Evolutionary conservation across 2,113 vertebrate genomes (phyloP).

Genomic region (Myiopsitta monachus): DNA sequence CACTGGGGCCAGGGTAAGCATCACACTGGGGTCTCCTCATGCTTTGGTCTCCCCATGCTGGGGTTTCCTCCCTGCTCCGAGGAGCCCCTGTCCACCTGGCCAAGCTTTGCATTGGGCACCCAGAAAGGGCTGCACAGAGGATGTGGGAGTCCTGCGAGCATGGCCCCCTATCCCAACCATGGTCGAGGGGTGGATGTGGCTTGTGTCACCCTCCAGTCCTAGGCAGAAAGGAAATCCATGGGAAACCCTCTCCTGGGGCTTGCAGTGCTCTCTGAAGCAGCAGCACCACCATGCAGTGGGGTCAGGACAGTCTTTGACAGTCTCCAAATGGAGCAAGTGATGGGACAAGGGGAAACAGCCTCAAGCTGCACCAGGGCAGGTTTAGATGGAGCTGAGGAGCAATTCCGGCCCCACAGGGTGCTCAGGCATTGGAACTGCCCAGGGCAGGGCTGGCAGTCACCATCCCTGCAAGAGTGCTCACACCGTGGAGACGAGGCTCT

Average conservation of each 20-base stretch:
- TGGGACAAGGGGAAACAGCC: neutral
- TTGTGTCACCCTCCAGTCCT: neutral
- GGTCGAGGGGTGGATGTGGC: neutral
- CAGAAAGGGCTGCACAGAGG: neutral
- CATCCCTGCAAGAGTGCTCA: neutral
- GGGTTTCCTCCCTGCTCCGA: neutral
- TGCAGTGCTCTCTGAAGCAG: accelerated
- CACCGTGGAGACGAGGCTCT: accelerated
- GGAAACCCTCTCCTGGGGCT: neutral
- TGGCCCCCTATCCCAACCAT: accelerated
- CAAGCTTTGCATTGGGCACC: neutral
- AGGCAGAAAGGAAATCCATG: accelerated
- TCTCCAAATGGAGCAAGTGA: neutral
- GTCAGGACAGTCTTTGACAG: neutral
- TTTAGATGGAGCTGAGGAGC: neutral
- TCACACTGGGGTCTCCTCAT: neutral
- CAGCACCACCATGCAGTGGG: accelerated
- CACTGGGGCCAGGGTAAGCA: neutral
- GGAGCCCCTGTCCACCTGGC: neutral
- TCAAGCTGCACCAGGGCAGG: neutral
- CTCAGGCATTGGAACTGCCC: neutral
- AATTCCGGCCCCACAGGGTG: neutral
- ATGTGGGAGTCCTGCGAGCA: accelerated
- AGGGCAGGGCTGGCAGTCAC: neutral
- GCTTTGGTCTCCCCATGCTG: neutral